These are phyloP conservation scores for Sminthurides aquaticus DNA, from an alignment of 2,888 invertebrate species.

Conservation along the genomic window DNA sequence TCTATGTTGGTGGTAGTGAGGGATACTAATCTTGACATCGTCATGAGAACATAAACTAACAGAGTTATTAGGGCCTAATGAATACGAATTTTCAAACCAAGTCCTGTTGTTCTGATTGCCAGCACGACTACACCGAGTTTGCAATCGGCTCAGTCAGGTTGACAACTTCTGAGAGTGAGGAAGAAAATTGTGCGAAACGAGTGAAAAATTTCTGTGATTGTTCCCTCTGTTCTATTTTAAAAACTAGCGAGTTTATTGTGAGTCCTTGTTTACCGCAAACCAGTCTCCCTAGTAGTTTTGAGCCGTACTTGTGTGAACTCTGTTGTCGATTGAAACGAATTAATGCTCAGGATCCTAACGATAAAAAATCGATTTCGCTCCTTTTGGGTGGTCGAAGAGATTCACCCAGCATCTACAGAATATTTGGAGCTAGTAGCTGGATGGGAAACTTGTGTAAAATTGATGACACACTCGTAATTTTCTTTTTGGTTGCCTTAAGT, in stretches of 20 bases:
- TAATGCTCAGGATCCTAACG: too few species aligned
- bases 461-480: not conserved
- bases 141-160: not conserved
- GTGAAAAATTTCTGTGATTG: not conserved
- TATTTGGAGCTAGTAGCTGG: not conserved
- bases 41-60: not conserved
- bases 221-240: not conserved
- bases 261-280: not conserved
- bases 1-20: too few species aligned
- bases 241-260: not conserved
- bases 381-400: not conserved
- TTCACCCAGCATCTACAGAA: not conserved
- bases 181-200: too few species aligned
- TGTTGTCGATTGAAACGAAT: too few species aligned
- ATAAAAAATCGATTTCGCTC: too few species aligned
- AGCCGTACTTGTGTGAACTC: too few species aligned
- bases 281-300: too few species aligned
- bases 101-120: not conserved
- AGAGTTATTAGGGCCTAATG: not conserved
- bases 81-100: not conserved
- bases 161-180: not conserved
- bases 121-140: not conserved
- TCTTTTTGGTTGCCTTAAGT: not conserved
- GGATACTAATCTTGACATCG: not conserved
- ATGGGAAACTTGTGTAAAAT: conserved; percentile 1